Percentiles rank a stretch among this genome's conserved stretches.
Evolutionary conservation across 2,797 vertebrate species (phyloP).

Genomic region (Myiotriccus ornatus): DNA sequence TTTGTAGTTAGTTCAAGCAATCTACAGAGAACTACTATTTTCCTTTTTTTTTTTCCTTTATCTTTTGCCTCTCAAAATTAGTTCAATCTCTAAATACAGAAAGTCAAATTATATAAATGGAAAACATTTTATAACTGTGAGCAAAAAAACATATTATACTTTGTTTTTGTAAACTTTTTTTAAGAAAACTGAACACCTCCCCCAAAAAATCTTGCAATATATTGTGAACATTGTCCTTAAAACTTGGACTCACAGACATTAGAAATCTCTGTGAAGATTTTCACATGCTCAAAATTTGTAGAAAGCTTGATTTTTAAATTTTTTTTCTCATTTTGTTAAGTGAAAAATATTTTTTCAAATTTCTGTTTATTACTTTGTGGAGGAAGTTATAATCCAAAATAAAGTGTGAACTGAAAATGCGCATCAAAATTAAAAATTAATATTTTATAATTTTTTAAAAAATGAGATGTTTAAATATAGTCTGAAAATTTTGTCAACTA

Average conservation of each 20-base stretch:
- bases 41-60: neutral
- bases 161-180: neutral
- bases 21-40: neutral
- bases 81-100: neutral
- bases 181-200: neutral
- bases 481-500: neutral
- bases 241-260: neutral
- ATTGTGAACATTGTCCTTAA: neutral
- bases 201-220: neutral
- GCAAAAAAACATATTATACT: neutral
- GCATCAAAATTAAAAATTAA: neutral
- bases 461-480: fast-evolving
- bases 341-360: neutral
- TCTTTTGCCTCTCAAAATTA: neutral
- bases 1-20: neutral
- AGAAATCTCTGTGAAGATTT: neutral
- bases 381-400: neutral
- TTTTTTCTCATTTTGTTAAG: neutral
- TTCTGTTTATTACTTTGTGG: neutral
- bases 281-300: neutral
- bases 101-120: neutral
- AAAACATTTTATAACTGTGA: neutral
- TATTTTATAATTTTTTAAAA: neutral
- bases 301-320: neutral
- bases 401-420: neutral